Percentiles rank a stretch among this genome's conserved stretches.
Conservation (phyloP, 2,113 vertebrate species). For the Saimiri boliviensis region DNA sequence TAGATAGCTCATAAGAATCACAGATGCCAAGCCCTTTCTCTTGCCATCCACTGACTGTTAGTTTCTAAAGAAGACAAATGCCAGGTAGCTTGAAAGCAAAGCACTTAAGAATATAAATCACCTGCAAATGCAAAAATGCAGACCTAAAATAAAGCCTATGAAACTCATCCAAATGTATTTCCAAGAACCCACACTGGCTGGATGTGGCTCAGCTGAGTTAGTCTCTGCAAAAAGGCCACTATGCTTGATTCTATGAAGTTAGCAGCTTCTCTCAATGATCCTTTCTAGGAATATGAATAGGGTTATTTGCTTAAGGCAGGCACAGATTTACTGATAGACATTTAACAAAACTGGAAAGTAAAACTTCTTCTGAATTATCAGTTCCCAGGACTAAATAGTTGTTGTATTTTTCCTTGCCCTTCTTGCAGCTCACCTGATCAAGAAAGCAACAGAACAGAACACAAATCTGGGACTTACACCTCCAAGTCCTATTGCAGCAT, state of each 20-base stretch:
- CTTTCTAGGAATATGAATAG: background rate
- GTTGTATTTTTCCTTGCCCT: background rate
- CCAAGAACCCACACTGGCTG: background rate
- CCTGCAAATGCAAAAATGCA: constrained; percentile 23
- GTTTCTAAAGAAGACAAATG: constrained; percentile 25
- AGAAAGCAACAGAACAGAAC: background rate
- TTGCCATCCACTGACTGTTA: background rate
- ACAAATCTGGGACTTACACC: background rate
- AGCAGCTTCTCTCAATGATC: background rate
- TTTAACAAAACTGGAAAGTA: background rate
- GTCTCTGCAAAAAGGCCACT: background rate
- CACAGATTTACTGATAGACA: background rate
- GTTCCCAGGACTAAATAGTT: background rate
- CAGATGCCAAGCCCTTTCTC: background rate
- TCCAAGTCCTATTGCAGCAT: background rate
- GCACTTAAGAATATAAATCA: background rate
- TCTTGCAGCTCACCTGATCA: background rate
- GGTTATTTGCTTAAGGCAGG: background rate
- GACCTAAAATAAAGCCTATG: background rate
- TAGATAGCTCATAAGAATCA: background rate
- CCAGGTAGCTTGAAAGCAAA: constrained; percentile 6
- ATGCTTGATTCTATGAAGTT: background rate
- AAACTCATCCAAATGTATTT: constrained; percentile 3
- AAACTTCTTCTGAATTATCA: background rate
- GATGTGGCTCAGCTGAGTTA: background rate